Evolutionary conservation across 2,888 invertebrate genomes (phyloP), one percentile per base, ranked within the genome.

Genomic region (Phyllotreta striolata): DNA sequence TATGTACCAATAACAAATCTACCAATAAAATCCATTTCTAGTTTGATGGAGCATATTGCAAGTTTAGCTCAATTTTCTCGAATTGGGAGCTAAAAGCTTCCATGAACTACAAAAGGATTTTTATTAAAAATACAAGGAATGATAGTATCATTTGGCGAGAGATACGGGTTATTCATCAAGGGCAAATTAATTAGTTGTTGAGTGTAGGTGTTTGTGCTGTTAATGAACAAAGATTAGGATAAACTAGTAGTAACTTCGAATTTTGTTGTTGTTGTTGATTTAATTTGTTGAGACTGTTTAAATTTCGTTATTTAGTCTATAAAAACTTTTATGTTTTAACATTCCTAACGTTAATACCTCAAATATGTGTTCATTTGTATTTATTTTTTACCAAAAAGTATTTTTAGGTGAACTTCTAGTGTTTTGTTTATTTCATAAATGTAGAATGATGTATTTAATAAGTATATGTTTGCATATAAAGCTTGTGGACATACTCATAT

Each of bases 271-370:
- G 39, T 46, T 46, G 12, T 46, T 44, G 64, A 62, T 64, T 64
- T 66, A 64, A 13, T 55, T 24, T 57, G 55, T 44, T 58, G 55
- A 60, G 54, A 59, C 41, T 63, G 61, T 58, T 62, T 66, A 61
- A 51, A 49, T 37, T 57, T 57, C 44, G 60, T 60, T 60, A 60
- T 52, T 44, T 60, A 60, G 47, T 60, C 40, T 39, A 41, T 59
- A 51, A 59, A 59, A 59, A 6, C 51, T 24, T 7, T n/a, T 13
- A 14, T 12, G 6, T n/a, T n/a, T 57, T 49, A 47, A 57, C 57
- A 40, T 47, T 57, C 47, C 39, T 46, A 6, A 24, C 40, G 34
- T 55, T 43, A 34, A 54, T 24, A 24, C 35, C 49, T 49, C 35
- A 49, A 47, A 54, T n/a, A 54, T 39, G 38, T 56, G 43, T 37